phyloP scores from a whole-genome alignment of 2,888 invertebrate genomes.

The Leistus spinibarbis region DNA sequence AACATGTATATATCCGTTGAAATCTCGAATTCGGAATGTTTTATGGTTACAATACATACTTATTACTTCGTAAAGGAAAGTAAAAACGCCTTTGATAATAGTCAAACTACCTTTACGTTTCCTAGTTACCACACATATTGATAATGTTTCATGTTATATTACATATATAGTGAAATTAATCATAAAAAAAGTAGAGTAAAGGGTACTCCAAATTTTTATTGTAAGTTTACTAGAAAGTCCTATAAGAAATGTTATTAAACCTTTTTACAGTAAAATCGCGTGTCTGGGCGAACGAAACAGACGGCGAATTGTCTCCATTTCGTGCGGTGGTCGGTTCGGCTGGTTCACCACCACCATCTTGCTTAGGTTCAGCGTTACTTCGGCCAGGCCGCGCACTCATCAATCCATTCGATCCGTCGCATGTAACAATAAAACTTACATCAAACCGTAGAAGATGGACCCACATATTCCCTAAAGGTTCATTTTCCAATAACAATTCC shows the following conservation, averaged over 20 bases:
- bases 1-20: too few species aligned
- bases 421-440: conserved; percentile 94
- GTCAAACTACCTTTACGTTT: too few species aligned
- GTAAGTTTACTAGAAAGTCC: too few species aligned
- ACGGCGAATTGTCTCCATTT: conserved; percentile 61
- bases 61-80: too few species aligned
- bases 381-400: conserved; percentile 86
- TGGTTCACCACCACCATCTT: conserved; percentile 58
- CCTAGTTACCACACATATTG: too few species aligned
- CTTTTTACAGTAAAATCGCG: conserved; percentile 23
- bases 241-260: too few species aligned
- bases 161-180: not conserved
- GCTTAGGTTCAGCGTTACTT: conserved; percentile 52
- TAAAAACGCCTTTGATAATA: too few species aligned
- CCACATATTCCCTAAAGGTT: conserved; percentile 95
- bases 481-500: not conserved
- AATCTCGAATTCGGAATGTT: too few species aligned
- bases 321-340: conserved; percentile 64
- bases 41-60: too few species aligned
- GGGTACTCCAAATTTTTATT: too few species aligned
- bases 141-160: not conserved
- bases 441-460: conserved; percentile 97
- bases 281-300: conserved; percentile 52
- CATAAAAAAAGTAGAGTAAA: not conserved
- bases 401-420: conserved; percentile 98